Percentiles rank a stretch among this genome's conserved stretches.
Evolutionary conservation across 1,140 invertebrate genomes (phyloP).

Genomic region (Listronotus oregonensis): DNA sequence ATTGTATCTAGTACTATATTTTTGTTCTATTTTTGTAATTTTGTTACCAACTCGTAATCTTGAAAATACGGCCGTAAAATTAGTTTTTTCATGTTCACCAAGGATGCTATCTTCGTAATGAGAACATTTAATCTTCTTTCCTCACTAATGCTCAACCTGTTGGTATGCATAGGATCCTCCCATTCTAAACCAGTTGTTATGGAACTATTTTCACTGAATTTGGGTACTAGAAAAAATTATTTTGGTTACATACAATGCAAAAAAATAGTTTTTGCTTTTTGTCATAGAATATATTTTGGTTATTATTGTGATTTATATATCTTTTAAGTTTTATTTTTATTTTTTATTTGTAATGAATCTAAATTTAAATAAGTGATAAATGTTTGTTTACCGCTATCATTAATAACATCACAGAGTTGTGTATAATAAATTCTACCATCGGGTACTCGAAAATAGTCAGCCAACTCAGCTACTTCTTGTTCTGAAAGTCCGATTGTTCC

Average conservation of each 20-base stretch:
- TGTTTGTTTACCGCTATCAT: constrained; percentile 59
- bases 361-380: background rate
- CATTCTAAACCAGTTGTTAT: constrained; percentile 64
- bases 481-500: constrained; percentile 67
- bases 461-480: constrained; percentile 69
- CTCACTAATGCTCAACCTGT: constrained; percentile 65
- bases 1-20: too few relatives aligned
- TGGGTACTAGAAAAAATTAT: constrained; percentile 53
- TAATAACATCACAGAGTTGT: constrained; percentile 72
- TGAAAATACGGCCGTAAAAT: constrained; percentile 73
- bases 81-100: constrained; percentile 60
- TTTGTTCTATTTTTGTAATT: too few relatives aligned
- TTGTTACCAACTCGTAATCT: constrained; percentile 70
- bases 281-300: too few relatives aligned
- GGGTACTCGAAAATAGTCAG: constrained; percentile 74
- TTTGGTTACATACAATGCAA: background rate
- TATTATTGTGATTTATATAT: too few relatives aligned
- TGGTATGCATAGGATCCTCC: constrained; percentile 65
- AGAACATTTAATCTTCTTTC: constrained; percentile 66
- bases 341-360: too few relatives aligned
- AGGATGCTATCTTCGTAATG: constrained; percentile 68
- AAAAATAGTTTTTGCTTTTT: too few relatives aligned
- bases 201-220: constrained; percentile 58
- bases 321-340: constrained; percentile 10
- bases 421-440: constrained; percentile 73